Evolutionary conservation across 2,888 invertebrate species (phyloP).

Genomic region (Euzetes globulus): DNA sequence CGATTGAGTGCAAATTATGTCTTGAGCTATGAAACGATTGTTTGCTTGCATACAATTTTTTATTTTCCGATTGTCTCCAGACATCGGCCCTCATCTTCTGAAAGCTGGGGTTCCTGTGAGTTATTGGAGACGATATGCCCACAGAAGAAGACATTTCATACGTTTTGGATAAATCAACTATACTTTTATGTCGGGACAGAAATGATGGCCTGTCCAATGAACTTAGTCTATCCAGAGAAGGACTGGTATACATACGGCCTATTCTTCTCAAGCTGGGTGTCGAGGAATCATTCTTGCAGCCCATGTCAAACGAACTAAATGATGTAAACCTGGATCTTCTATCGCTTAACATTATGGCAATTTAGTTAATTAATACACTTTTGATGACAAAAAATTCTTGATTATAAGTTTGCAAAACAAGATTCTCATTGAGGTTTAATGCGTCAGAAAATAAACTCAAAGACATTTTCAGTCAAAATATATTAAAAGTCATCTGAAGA

Average conservation of each 20-base stretch:
- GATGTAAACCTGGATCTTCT: neutral
- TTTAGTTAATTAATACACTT: neutral
- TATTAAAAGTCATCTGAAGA: too few species aligned
- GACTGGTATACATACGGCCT: conserved; percentile 22
- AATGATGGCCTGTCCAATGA: neutral
- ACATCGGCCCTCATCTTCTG: neutral
- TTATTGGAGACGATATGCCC: neutral
- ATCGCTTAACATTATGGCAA: neutral
- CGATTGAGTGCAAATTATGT: neutral
- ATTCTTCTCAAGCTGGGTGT: neutral
- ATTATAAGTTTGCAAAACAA: too few species aligned
- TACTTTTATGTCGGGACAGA: conserved; percentile 5
- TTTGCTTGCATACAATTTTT: neutral
- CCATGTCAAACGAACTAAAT: neutral
- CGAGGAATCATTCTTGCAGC: neutral
- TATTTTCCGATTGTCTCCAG: conserved; percentile 6
- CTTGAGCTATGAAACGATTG: neutral
- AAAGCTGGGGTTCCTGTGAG: neutral
- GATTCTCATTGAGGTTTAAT: too few species aligned
- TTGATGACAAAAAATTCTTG: neutral
- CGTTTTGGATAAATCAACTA: neutral
- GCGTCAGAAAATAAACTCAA: too few species aligned
- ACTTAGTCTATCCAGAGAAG: neutral
- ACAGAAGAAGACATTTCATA: neutral
- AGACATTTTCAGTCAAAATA: too few species aligned